Conservation (phyloP, 2,797 vertebrate species). For the Zalophus californianus region DNA sequence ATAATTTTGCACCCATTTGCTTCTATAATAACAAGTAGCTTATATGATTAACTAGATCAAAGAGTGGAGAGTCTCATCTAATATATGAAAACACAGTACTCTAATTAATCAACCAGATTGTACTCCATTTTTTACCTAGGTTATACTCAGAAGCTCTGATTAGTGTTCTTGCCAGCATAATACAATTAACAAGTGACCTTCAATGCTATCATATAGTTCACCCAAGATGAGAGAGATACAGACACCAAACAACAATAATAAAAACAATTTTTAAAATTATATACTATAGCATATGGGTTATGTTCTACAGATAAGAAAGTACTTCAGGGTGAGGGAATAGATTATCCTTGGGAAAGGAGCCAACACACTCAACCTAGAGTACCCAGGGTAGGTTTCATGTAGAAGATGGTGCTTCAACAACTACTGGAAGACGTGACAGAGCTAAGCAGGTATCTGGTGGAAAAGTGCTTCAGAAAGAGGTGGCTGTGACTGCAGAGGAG, state of each 20-base stretch:
- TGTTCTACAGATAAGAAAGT: neutral
- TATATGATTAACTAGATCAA: neutral
- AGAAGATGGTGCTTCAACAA: neutral
- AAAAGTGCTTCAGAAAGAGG: neutral
- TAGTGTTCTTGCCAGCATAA: neutral
- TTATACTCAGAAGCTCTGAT: neutral
- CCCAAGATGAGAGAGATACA: neutral
- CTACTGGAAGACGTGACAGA: neutral
- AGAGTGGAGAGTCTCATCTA: neutral
- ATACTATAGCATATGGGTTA: neutral
- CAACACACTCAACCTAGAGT: fast-evolving
- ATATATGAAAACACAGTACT: neutral
- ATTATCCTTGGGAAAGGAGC: neutral
- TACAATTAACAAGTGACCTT: neutral
- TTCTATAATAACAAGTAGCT: neutral
- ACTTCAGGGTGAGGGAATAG: neutral
- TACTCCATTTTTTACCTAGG: neutral
- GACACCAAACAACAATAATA: neutral
- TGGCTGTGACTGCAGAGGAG: neutral
- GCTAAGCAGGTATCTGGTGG: neutral
- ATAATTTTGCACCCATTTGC: neutral
- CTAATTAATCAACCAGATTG: neutral
- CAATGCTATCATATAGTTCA: neutral
- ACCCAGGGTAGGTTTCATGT: neutral
- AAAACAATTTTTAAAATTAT: neutral